Base-by-base conservation (phyloP, 2,888 invertebrate species). In the Diarsia brunnea region DNA sequence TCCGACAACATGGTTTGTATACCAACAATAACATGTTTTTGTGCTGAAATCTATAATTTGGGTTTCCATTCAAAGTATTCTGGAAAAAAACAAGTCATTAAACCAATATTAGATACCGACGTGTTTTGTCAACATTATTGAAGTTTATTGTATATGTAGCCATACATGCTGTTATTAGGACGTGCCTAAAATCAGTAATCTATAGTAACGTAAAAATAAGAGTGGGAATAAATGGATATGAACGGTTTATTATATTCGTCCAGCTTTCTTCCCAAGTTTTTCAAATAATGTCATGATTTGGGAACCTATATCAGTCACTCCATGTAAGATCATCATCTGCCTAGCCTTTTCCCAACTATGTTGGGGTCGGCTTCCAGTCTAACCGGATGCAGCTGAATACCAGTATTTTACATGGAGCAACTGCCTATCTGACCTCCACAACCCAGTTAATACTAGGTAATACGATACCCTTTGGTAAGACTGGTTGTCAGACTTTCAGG, bases 111-210 rank as follows among this genome's bases (percentile, higher is more conserved):
- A 58, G 27, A 27, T 16, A 16, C 24, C 8, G 16, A 51, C 27
- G 47, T 8, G n/a, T 66, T 68, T 64, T 72, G 64, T 83, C 53
- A 64, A 83, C 72, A 79, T 83, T 31, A 49, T 78, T 66, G 4
- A 0, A 31, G 14, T 27, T 60, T 24, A 45, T 55, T 49, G 61
- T 53, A 55, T 19, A n/a, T 27, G 4, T 4, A 53, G 12, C 27
- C 27, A 4, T 60, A 68, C 51, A 70, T 38, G 14, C 27, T 58
- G 61, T 58, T 27, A 58, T 67, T 64, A 66, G 27, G 63, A 51
- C n/a, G 31, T 61, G 31, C 38, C 45, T 65, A 61, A 49, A 47
- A n/a, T 27, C 16, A 58, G 31, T 24, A 21, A 58, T 38, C 31
- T 74, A 66, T 14, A n/a, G 51, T 53, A 43, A 31, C 66, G 11